Percentiles rank a stretch among this genome's conserved stretches.
phyloP scores from a whole-genome alignment of 2,113 vertebrate species.

The Dendropsophus ebraccatus region DNA sequence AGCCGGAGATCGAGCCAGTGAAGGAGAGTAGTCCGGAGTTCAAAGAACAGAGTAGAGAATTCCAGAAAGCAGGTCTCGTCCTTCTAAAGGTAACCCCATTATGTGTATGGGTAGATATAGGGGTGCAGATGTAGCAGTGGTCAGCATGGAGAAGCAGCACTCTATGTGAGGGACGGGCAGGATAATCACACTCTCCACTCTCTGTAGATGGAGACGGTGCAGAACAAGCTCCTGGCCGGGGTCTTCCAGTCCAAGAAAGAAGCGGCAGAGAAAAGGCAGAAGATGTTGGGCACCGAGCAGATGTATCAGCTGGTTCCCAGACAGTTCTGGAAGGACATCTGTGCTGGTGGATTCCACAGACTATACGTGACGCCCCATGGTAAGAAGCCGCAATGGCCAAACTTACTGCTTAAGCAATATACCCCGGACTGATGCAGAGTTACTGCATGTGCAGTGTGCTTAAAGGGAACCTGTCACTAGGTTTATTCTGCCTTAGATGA shows the following conservation, averaged over 20 bases:
- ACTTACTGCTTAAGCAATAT: too few relatives aligned
- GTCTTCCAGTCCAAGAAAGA: constrained; percentile 74
- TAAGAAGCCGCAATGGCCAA: constrained; percentile 65
- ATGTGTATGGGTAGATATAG: too few relatives aligned
- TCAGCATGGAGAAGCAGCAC: too few relatives aligned
- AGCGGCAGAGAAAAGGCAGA: background rate
- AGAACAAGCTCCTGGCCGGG: constrained; percentile 70
- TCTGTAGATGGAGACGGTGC: constrained; percentile 78
- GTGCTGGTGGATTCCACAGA: constrained; percentile 81
- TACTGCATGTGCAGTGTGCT: too few relatives aligned
- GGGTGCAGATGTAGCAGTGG: too few relatives aligned
- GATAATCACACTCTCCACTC: too few relatives aligned
- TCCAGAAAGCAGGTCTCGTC: constrained; percentile 61
- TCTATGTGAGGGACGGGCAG: too few relatives aligned
- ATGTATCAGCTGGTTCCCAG: constrained; percentile 80
- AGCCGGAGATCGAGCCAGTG: too few relatives aligned
- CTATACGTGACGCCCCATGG: constrained; percentile 74
- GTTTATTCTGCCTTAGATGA: too few relatives aligned
- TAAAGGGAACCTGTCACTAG: too few relatives aligned
- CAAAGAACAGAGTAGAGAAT: constrained; percentile 51
- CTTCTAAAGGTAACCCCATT: constrained; percentile 73
- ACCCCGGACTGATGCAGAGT: too few relatives aligned
- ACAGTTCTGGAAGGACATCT: constrained; percentile 76
- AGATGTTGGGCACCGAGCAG: background rate
- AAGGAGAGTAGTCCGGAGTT: too few relatives aligned